Base-by-base conservation (phyloP, 2,797 vertebrate species). In the Danio tinwini region DNA sequence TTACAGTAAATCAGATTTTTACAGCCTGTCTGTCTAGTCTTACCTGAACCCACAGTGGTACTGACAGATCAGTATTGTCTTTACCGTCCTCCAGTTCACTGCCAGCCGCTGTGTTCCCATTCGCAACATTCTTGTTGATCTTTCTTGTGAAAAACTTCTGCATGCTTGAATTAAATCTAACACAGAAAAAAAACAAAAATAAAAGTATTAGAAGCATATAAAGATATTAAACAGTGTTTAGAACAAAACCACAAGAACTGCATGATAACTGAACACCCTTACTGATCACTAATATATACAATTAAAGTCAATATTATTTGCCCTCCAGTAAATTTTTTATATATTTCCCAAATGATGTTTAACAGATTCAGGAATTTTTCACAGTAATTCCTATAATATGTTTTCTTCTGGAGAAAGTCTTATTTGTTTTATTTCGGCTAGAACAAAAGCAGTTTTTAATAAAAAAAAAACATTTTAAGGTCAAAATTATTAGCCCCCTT, bases 51-150 rank as follows among this genome's bases (percentile, higher is more conserved):
- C 72, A 97, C 74, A 97, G 93, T 84, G 96, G 96, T 86, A 94
- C 85, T 81, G 95, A 94, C 73, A 95, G 95, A 88, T 98, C 92
- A 3, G n/a, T n/a, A n/a, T n/a, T n/a, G 89, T 92, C 90, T 96
- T 98, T 98, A 99, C 98, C 97, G 56, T 97, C 96, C 91, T 98
- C 96, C 92, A 98, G 92, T 88, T 99, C 98, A 44, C 92, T 97
- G 91, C 93, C 92, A 90, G 87, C 94, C 42, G 95, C 94, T 0
- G 96, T 94, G 76, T 96, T 97, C 89, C 96, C 96, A 44, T 98
- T 98, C 76, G 96, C 95, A 83, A 96, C 90, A 19, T 96, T 95
- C 93, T 96, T 98, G 40, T 91, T 87, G 0, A 86, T 78, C 75
- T 91, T 93, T 83, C 95, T 90, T 4, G 89, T 95, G 90, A 98